phyloP scores from a whole-genome alignment of 2,113 vertebrate species.

The Proterorhinus semilunaris region DNA sequence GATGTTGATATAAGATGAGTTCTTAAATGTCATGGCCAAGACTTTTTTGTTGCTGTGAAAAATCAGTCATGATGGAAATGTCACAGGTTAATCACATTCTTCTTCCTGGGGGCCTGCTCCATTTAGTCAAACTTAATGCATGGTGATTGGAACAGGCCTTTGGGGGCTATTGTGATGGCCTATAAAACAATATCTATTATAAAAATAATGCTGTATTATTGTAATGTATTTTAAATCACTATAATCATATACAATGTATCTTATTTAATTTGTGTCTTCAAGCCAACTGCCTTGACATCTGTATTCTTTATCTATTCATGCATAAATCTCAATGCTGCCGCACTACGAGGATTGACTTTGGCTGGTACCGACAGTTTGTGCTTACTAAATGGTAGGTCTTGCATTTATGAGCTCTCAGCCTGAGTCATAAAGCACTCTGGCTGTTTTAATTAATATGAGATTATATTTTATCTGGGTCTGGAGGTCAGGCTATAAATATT shows the following conservation, averaged over 20 bases:
- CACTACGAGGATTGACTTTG: not conserved
- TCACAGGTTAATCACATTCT: conserved; percentile 40
- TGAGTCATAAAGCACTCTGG: conserved; percentile 3
- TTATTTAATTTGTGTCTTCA: not conserved
- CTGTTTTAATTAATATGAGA: conserved; percentile 12
- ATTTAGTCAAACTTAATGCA: conserved; percentile 28
- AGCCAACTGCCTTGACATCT: not conserved
- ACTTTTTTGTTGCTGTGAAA: conserved; percentile 24
- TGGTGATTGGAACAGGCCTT: conserved; percentile 7
- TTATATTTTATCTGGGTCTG: conserved; percentile 12
- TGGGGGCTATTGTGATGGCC: conserved; percentile 5
- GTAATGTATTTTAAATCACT: not conserved
- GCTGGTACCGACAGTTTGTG: not conserved
- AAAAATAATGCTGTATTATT: not conserved
- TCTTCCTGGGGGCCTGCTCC: conserved; percentile 6
- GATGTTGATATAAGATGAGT: not conserved
- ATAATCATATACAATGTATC: not conserved
- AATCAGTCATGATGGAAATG: conserved; percentile 37
- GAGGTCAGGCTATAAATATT: conserved; percentile 16
- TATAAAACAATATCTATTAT: not conserved
- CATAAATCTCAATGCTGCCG: not conserved
- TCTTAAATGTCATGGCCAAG: not conserved
- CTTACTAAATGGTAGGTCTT: conserved; percentile 1
- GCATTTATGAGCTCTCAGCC: not conserved
- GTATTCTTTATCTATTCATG: not conserved